Evolutionary conservation across 2,797 vertebrate species (phyloP), one percentile per base, ranked within the genome.

Genomic region (Sitta carolinensis): DNA sequence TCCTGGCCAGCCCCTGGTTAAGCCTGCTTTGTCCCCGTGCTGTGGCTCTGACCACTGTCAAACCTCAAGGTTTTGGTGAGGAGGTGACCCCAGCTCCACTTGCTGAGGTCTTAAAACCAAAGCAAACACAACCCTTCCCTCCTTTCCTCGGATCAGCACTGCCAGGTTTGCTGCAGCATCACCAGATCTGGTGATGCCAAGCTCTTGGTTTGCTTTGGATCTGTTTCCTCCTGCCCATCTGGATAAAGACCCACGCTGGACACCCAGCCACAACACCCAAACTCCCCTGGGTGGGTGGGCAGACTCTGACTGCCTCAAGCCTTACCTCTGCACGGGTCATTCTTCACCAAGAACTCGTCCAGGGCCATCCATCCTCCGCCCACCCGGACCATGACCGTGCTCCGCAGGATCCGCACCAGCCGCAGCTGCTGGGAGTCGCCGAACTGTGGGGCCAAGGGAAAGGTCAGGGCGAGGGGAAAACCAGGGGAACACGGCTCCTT

Each of bases 311-410:
- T 13, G 52, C 32, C 14, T 0, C 54, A 36, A 36, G 2, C 77
- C 98, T 98, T 98, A 99, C 99, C 99, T 99, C 99, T 98, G 97
- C 99, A 99, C 16, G 99, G 99, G 95, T 99, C 99, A 3, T 99
- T 99, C 97, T 99, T 99, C 74, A 99, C 99, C 27, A 99, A 94
- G 55, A 99, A 99, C 89, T 99, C 99, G 57, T 99, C 99, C 96
- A 99, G 98, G 57, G 99, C 99, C 99, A 99, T 99, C 99, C 99
- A 99, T 5, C 99, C 99, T 27, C 99, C 99, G 5, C 99, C 99
- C 9, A 99, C 99, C 1, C 99, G 98, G 70, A 99, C 99, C 99
- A 99, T 99, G 92, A 99, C 99, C 0, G 99, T 99, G 97, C 99
- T 99, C 86, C 99, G 98, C 97, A 99, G 97, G 88, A 99, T 99